Base-by-base conservation (phyloP, 2,113 vertebrate species). In the Carassius gibelio region DNA sequence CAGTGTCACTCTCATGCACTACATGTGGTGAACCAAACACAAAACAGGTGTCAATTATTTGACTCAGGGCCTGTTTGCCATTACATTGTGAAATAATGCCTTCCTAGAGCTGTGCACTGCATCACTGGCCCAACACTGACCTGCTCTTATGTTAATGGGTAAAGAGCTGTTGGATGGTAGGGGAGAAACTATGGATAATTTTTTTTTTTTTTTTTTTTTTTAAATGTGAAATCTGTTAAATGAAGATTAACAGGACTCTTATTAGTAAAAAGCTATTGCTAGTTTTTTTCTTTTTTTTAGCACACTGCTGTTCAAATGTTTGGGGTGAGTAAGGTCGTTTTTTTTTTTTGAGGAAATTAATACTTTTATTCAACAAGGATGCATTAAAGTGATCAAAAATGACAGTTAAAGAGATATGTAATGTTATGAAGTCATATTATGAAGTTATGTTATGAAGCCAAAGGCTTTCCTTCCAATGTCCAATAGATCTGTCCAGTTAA, bases 21-120 rank as follows among this genome's bases (percentile, higher is more conserved):
- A 76, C 78, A 83, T 86, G 64, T 85, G 75, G 79, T 61, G 36
- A 62, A n/a, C 42, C 26, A 87, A 91, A 91, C 87, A 42, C 42
- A 45, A 85, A 87, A 66, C 88, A 91, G 86, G 78, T 86, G 84
- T 45, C 57, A 84, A 69, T 75, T 86, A 82, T 88, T 77, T 61
- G 77, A 52, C 57, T 71, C 30, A 68, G 81, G 71, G 55, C 59
- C 82, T 88, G 84, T 80, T 90, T 80, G 85, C 79, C 76, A 85
- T 89, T 87, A 86, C 50, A 61, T 30, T 55, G 59, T 42, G 59
- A 84, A 84, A 69, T 59, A 88, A 81, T 66, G n/a, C 3, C 71
- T 26, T 83, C 38, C 34, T 89, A 57, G 38, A 21, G 38, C 9
- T 38, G 23, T 57, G 45, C 80, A 61, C 50, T 71, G 38, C 34